phyloP scores from a whole-genome alignment of 2,113 vertebrate genomes.

The Carollia perspicillata region DNA sequence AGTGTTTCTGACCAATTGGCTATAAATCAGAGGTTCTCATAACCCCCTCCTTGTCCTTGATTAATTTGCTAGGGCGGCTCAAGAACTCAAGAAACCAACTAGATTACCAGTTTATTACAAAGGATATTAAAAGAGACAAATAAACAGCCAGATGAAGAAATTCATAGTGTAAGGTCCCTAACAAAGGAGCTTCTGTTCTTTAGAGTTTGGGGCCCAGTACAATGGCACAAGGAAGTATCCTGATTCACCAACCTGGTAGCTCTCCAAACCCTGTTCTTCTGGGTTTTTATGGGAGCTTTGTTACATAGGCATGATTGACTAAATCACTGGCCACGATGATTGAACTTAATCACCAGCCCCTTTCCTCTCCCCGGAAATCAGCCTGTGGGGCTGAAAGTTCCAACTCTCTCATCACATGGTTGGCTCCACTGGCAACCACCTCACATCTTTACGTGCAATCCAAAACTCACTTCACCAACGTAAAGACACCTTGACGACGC shows the following conservation, averaged over 20 bases:
- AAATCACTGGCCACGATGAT: background rate
- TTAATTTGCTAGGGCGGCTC: background rate
- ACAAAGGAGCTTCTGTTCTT: background rate
- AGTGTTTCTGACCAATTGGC: background rate
- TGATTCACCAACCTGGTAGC: background rate
- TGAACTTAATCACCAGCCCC: background rate
- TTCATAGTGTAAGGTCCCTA: background rate
- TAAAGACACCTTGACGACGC: background rate
- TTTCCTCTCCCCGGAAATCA: background rate
- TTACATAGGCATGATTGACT: background rate
- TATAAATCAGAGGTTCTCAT: background rate
- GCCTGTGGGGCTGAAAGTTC: background rate
- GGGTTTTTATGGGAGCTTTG: background rate
- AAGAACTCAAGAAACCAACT: background rate
- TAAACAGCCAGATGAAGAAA: background rate
- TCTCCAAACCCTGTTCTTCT: background rate
- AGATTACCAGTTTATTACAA: background rate
- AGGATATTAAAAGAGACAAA: background rate
- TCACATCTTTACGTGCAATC: background rate
- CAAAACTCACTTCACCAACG: background rate
- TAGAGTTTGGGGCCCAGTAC: background rate
- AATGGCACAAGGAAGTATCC: background rate
- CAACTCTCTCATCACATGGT: background rate
- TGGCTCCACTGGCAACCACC: background rate
- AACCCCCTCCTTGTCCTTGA: background rate